phyloP scores from a whole-genome alignment of 2,113 vertebrate genomes.

The Diphyllodes magnificus region DNA sequence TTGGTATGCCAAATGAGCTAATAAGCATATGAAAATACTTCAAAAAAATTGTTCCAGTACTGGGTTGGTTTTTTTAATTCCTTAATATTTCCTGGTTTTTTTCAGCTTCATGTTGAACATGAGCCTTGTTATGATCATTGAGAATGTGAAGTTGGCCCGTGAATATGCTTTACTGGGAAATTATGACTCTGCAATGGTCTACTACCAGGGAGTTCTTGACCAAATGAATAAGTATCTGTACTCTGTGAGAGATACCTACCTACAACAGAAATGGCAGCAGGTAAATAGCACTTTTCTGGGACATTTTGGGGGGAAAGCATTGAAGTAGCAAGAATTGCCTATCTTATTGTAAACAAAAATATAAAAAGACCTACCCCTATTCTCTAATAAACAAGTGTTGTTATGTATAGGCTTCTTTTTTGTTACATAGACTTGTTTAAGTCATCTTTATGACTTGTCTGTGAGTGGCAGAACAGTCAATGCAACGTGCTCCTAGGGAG shows the following conservation, averaged over 20 bases:
- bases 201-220: constrained; percentile 91
- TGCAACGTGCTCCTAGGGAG: not conserved
- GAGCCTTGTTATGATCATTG: constrained; percentile 93
- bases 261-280: constrained; percentile 95
- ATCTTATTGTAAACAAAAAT: not conserved
- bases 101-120: constrained; percentile 76
- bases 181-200: constrained; percentile 92
- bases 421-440: not conserved
- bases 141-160: constrained; percentile 94
- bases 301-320: not conserved
- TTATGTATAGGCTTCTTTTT: not conserved
- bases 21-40: not conserved
- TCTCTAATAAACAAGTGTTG: not conserved
- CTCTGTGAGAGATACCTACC: constrained; percentile 79
- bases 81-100: not conserved
- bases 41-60: not conserved
- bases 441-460: not conserved
- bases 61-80: not conserved
- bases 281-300: constrained; percentile 60
- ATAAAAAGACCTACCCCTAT: not conserved
- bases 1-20: not conserved
- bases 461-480: not conserved
- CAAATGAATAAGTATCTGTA: constrained; percentile 90
- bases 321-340: not conserved
- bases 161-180: constrained; percentile 96